Percentiles rank a stretch among this genome's conserved stretches.
phyloP scores from a whole-genome alignment of 1,140 invertebrate genomes.

The Probaryconus sp. region DNA sequence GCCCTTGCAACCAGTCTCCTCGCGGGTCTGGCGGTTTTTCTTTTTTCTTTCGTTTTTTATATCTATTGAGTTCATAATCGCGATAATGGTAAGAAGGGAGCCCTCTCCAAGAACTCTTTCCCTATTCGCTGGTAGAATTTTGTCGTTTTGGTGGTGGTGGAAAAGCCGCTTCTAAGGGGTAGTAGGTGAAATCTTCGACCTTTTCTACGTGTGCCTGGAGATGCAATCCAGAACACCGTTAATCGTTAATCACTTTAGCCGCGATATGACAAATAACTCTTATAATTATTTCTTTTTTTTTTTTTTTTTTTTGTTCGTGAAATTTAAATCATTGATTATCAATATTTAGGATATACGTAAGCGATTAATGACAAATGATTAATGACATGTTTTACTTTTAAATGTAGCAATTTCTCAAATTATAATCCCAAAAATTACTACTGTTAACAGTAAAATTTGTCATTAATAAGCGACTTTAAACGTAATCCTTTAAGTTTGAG shows the following conservation, averaged over 20 bases:
- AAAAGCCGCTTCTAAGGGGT: constrained; percentile 30
- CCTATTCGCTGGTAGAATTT: constrained; percentile 45
- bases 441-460: no score
- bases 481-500: no score
- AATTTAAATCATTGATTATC: no score
- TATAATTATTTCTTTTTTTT: no score
- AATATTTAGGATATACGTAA: no score
- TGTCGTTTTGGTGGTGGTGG: constrained; percentile 5
- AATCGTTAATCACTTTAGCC: constrained; percentile 36
- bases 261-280: constrained; percentile 29
- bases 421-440: no score
- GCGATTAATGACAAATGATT: no score
- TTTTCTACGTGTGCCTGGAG: constrained; percentile 11
- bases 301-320: no score
- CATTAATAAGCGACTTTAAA: no score
- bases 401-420: no score
- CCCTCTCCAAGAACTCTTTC: constrained; percentile 16
- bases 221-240: constrained; percentile 50
- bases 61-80: constrained; percentile 59
- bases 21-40: constrained; percentile 23
- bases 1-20: no score
- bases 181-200: constrained; percentile 15
- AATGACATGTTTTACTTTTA: no score
- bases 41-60: constrained; percentile 32
- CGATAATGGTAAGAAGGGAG: constrained; percentile 53